Percentiles rank a stretch among this genome's conserved stretches.
These are phyloP conservation scores for Leucophenga montana DNA, from an alignment of 2,888 invertebrate species.

Conservation along the genomic window DNA sequence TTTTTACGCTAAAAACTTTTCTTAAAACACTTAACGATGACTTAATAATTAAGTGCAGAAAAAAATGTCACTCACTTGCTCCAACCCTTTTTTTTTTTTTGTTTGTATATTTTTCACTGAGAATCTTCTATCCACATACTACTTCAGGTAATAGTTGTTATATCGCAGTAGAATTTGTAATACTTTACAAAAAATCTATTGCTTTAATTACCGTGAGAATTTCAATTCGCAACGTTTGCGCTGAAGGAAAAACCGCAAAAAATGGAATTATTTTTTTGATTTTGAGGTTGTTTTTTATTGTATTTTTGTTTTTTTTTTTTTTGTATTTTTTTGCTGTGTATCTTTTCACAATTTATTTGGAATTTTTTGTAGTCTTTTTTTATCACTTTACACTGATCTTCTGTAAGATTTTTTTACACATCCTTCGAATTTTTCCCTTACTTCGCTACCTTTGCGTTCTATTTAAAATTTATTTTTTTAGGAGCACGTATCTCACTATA, in stretches of 20 bases:
- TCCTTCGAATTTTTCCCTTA: conserved; percentile 15
- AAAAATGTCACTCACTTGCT: conserved; percentile 56
- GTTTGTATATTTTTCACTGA: too few species aligned
- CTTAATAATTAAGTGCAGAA: conserved; percentile 12
- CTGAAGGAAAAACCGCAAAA: not conserved
- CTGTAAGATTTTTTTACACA: not conserved
- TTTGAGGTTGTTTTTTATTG: not conserved
- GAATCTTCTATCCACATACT: not conserved
- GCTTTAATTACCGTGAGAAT: conserved; percentile 60
- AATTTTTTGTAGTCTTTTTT: conserved; percentile 20
- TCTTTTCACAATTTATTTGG: conserved; percentile 16
- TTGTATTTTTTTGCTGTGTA: too few species aligned
- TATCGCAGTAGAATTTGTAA: conserved; percentile 17
- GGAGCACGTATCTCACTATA: too few species aligned
- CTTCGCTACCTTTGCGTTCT: too few species aligned
- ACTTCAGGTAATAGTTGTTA: conserved; percentile 34
- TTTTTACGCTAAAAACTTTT: not conserved
- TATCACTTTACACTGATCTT: conserved; percentile 1
- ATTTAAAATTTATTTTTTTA: not conserved
- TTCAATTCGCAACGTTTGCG: conserved; percentile 1
- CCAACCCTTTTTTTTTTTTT: conserved; percentile 55
- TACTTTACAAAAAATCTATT: conserved; percentile 19
- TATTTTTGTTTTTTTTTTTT: too few species aligned
- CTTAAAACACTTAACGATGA: not conserved
- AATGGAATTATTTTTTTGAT: not conserved